phyloP scores from a whole-genome alignment of 2,797 vertebrate species.

The Choloepus didactylus region DNA sequence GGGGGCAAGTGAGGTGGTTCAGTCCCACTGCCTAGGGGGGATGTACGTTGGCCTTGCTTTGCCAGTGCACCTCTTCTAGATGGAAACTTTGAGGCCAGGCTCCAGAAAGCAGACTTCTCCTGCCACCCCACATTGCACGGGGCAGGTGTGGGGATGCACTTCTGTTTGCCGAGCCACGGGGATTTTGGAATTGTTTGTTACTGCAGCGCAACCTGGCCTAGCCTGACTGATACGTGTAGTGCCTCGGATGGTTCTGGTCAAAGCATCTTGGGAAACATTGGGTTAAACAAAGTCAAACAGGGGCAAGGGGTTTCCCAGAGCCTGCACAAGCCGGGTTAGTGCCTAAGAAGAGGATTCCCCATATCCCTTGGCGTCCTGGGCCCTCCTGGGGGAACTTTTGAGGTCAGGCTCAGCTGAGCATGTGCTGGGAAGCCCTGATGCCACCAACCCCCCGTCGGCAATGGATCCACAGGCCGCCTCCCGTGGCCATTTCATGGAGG shows the following conservation, averaged over 20 bases:
- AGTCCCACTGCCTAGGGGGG: fast-evolving
- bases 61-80: not conserved
- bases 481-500: not conserved
- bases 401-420: not conserved
- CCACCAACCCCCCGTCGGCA: too few species aligned
- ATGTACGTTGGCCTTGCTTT: fast-evolving
- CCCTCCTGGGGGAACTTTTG: too few species aligned
- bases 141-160: fast-evolving
- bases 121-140: fast-evolving
- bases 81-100: too few species aligned
- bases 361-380: fast-evolving
- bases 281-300: fast-evolving
- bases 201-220: fast-evolving
- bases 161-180: not conserved
- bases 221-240: not conserved
- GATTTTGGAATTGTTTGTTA: not conserved
- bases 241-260: fast-evolving
- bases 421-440: not conserved
- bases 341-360: not conserved
- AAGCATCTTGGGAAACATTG: fast-evolving
- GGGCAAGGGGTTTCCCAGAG: not conserved
- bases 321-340: fast-evolving
- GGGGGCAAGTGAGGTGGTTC: not conserved
- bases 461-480: too few species aligned
- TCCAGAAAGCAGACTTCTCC: fast-evolving